Evolutionary conservation across 2,888 invertebrate species (phyloP).

Genomic region (Bimastos eiseni): DNA sequence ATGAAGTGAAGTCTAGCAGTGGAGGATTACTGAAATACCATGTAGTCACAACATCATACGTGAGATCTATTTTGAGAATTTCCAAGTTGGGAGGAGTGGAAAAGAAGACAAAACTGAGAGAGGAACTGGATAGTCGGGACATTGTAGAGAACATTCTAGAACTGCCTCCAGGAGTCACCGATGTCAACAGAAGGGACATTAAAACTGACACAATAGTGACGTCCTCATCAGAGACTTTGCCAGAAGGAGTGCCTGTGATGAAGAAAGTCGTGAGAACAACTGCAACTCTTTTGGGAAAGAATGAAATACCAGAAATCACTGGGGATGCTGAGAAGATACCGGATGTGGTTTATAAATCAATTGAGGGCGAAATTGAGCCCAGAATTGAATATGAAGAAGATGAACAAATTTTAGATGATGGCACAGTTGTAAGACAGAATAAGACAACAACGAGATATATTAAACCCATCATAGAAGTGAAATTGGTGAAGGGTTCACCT

Average conservation of each 20-base stretch:
- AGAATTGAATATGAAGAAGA: slow-evolving; percentile 1
- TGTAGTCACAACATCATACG: neutral
- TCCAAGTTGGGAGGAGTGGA: neutral
- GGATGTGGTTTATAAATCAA: neutral
- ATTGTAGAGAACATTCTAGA: slow-evolving; percentile 33
- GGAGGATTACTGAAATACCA: slow-evolving; percentile 22
- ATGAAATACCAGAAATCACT: neutral
- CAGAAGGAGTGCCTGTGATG: slow-evolving; percentile 14
- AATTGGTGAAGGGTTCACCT: neutral
- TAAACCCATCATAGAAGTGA: slow-evolving; percentile 29
- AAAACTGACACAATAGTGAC: slow-evolving; percentile 16
- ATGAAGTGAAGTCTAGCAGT: neutral
- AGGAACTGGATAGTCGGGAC: slow-evolving; percentile 22
- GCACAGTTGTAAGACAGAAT: slow-evolving; percentile 25
- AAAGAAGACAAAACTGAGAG: slow-evolving; percentile 24
- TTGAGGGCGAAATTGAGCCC: slow-evolving; percentile 27
- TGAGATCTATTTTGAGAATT: slow-evolving; percentile 24
- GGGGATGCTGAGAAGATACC: neutral
- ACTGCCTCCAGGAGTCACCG: slow-evolving; percentile 28
- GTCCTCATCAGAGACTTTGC: neutral
- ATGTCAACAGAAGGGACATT: slow-evolving; percentile 21
- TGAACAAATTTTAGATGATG: slow-evolving; percentile 24
- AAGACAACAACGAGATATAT: slow-evolving; percentile 18
- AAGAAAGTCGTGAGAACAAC: slow-evolving; percentile 24
- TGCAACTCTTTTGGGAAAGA: neutral